Percentiles rank a stretch among this genome's conserved stretches.
Conservation (phyloP, 2,888 invertebrate genomes). For the Blastobasis lacticolella region DNA sequence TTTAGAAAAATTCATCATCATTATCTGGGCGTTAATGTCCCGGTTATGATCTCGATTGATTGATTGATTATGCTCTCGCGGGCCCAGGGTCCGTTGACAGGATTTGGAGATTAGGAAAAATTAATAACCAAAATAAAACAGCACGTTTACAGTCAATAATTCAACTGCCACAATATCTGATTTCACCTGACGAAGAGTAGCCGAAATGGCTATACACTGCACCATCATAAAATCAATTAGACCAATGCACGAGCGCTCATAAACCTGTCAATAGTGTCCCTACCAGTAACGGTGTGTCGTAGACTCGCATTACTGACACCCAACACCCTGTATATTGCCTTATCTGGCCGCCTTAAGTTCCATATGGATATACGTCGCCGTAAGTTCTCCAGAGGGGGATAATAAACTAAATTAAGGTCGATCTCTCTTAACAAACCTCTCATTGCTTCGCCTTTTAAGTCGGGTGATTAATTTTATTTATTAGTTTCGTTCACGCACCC, state of each 20-base stretch:
- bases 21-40: too few relatives aligned
- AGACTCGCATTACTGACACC: slow-evolving; percentile 36
- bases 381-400: slow-evolving; percentile 21
- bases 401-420: slow-evolving; percentile 3
- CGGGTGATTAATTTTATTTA: slow-evolving; percentile 12
- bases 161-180: too few relatives aligned
- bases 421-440: not conserved
- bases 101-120: too few relatives aligned
- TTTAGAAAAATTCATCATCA: too few relatives aligned
- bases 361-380: slow-evolving; percentile 19
- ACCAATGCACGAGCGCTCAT: slow-evolving; percentile 3
- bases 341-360: slow-evolving; percentile 29
- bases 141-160: too few relatives aligned
- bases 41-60: too few relatives aligned
- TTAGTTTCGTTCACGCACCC: slow-evolving; percentile 6
- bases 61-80: too few relatives aligned
- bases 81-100: too few relatives aligned
- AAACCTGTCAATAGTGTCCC: slow-evolving; percentile 24
- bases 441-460: slow-evolving; percentile 7
- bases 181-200: too few relatives aligned
- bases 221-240: slow-evolving; percentile 4
- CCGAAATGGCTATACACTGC: too few relatives aligned
- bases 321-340: slow-evolving; percentile 32
- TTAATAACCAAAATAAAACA: too few relatives aligned
- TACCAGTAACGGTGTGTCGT: slow-evolving; percentile 20